These are phyloP conservation scores for Oscheius myriophilus DNA, from an alignment of 2,888 invertebrate species.

Conservation along the genomic window DNA sequence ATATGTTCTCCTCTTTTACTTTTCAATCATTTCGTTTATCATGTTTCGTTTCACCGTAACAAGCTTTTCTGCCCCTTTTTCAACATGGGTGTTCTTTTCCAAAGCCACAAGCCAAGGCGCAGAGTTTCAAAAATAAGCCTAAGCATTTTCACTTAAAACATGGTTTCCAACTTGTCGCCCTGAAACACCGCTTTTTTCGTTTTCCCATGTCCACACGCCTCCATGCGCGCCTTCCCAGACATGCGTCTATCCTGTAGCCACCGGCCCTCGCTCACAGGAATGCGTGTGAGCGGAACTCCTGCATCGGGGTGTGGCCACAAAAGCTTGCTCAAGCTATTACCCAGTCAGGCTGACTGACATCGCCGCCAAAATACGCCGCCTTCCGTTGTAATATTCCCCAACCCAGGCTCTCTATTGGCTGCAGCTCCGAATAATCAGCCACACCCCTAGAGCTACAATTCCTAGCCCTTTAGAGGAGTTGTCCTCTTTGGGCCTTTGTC, in stretches of 20 bases:
- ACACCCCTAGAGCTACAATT: not conserved
- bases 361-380: slow-evolving; percentile 28
- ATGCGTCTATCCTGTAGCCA: not conserved
- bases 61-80: too few relatives aligned
- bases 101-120: too few relatives aligned
- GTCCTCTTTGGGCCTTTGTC: not conserved
- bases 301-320: slow-evolving; percentile 15
- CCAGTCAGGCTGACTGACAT: slow-evolving; percentile 31
- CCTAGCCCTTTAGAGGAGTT: not conserved
- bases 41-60: too few relatives aligned
- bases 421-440: not conserved
- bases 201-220: not conserved
- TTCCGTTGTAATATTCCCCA: slow-evolving; percentile 27
- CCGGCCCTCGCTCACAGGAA: not conserved
- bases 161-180: too few relatives aligned
- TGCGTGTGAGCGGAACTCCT: too few relatives aligned
- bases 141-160: too few relatives aligned
- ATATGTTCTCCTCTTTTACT: too few relatives aligned
- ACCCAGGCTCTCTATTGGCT: slow-evolving; percentile 10
- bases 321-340: slow-evolving; percentile 27
- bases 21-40: too few relatives aligned
- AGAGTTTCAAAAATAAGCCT: too few relatives aligned
- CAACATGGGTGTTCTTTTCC: too few relatives aligned
- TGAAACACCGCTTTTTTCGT: too few relatives aligned
- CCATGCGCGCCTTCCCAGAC: not conserved